Evolutionary conservation across 2,797 vertebrate species (phyloP), one percentile per base, ranked within the genome.

Genomic region (Peromyscus aztecus): DNA sequence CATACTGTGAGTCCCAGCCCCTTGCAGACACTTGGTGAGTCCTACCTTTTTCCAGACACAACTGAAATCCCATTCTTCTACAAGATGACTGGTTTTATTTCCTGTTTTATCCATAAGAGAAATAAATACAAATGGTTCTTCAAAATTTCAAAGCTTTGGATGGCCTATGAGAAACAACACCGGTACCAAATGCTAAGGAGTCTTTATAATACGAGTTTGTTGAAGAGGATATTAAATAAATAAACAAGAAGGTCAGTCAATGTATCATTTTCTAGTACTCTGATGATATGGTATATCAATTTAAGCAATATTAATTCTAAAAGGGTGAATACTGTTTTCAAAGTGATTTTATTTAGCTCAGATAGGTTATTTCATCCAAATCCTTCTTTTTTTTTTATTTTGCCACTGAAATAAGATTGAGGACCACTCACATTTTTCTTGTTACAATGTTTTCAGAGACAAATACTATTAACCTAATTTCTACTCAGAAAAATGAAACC

Each of bases 81-180:
- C 12, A 12, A 76, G 27, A 29, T 84, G 29, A 55, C 12, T 23
- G 71, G 9, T 43, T 43, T 34, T n/a, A 55, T 49, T 65, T 75
- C 34, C 14, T 40, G 6, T 87, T 85, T 85, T 27, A 67, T 27
- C 37, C 24, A 86, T 12, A 81, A 85, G 71, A 71, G 9, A 6
- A 95, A 91, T 52, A 52, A 63, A 65, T 34, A 21, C 19, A 94
- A 90, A 94, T 1, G 63, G 29, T 94, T 77, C 43, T 92, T 86
- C n/a, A 63, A 97, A 63, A 82, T 77, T 89, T 16, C 67, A 92
- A 86, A 77, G 69, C 12, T 95, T 69, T 49, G 29, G 10, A 71
- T 63, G 21, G 57, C 6, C 73, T 59, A 69, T 7, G 7, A 57
- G 4, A 73, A 82, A 76, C 6, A 96, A 82, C 49, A 14, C 16